Evolutionary conservation across 1,140 invertebrate genomes (phyloP).

Genomic region (Zelostemma sp.): DNA sequence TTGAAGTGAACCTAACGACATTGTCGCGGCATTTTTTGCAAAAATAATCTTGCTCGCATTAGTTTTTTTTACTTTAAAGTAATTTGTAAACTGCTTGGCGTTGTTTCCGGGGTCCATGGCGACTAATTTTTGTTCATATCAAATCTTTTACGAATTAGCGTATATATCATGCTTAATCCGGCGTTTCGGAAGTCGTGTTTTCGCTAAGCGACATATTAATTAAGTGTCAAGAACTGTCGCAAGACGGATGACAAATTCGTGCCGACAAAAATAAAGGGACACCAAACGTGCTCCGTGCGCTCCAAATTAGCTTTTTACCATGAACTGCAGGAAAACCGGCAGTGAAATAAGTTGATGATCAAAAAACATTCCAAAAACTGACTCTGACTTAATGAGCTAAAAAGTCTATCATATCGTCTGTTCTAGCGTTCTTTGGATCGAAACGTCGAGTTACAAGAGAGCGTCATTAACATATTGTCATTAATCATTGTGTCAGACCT

Average conservation of each 20-base stretch:
- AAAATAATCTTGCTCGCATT: no score
- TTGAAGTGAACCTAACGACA: no score
- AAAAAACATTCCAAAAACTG: conserved; percentile 2
- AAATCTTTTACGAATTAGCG: not conserved
- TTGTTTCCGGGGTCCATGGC: no score
- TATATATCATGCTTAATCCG: conserved; percentile 29
- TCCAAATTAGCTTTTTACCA: conserved; percentile 38
- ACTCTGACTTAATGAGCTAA: not conserved
- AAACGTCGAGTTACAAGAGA: not conserved
- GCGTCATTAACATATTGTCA: conserved; percentile 2
- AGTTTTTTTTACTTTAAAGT: no score
- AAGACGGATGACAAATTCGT: conserved; percentile 36
- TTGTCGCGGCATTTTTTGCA: no score
- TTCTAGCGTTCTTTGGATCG: not conserved
- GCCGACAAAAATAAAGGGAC: conserved; percentile 6
- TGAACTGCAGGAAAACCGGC: conserved; percentile 19
- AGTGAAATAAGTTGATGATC: conserved; percentile 2
- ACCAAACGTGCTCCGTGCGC: conserved; percentile 6
- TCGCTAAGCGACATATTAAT: conserved; percentile 32
- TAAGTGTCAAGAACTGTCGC: conserved; percentile 21
- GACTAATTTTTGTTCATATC: not conserved
- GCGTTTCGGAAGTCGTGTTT: conserved; percentile 7
- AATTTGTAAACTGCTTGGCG: no score
- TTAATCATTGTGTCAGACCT: conserved; percentile 1
- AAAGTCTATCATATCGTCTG: not conserved